Percentiles rank a stretch among this genome's conserved stretches.
Evolutionary conservation across 2,797 vertebrate genomes (phyloP).

Genomic region (Sebastes paucispinis): DNA sequence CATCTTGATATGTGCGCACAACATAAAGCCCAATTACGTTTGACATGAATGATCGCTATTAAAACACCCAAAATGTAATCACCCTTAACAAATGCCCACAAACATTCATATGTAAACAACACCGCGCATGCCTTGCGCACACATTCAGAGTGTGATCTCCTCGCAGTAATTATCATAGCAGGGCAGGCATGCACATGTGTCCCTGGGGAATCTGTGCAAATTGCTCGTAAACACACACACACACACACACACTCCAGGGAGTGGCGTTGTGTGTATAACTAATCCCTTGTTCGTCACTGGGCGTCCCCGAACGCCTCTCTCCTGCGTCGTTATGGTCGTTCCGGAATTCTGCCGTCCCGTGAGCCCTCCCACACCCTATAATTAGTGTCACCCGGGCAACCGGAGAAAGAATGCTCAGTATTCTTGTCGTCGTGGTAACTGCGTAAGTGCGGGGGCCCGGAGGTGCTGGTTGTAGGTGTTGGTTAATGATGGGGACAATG

Average conservation of each 20-base stretch:
- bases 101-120: conserved; percentile 21
- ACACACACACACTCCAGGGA: conserved; percentile 45
- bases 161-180: conserved; percentile 69
- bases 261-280: conserved; percentile 69
- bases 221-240: conserved; percentile 63
- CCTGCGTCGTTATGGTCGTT: conserved; percentile 67
- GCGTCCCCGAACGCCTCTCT: conserved; percentile 70
- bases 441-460: conserved; percentile 60
- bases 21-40: conserved; percentile 3
- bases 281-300: conserved; percentile 76
- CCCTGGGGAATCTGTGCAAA: conserved; percentile 65
- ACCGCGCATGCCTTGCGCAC: conserved; percentile 30
- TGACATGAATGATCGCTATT: conserved; percentile 19
- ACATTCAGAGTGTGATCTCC: conserved; percentile 50
- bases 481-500: conserved; percentile 63
- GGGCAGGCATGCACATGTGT: conserved; percentile 75
- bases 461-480: conserved; percentile 72
- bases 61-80: conserved; percentile 33
- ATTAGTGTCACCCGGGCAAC: conserved; percentile 79
- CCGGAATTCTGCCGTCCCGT: conserved; percentile 70
- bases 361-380: conserved; percentile 80
- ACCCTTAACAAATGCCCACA: conserved; percentile 18
- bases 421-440: conserved; percentile 71
- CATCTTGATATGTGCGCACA: conserved; percentile 1
- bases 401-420: conserved; percentile 76